Evolutionary conservation across 1,140 invertebrate genomes (phyloP).

Genomic region (Drosophila pruinosa): DNA sequence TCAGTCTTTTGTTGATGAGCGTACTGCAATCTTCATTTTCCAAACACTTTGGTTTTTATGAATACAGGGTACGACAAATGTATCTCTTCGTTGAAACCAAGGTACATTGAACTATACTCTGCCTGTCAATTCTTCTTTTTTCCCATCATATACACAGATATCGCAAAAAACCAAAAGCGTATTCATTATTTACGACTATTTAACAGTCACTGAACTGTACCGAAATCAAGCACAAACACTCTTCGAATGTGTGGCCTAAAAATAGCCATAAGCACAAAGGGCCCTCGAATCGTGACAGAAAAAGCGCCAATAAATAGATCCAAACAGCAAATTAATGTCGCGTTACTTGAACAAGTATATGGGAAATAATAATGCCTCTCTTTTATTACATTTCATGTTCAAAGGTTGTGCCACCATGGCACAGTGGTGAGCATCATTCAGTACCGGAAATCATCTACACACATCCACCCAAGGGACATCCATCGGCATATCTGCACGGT

Average conservation of each 20-base stretch:
- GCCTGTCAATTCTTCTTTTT: not conserved
- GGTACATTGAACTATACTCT: not conserved
- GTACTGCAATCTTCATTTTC: not conserved
- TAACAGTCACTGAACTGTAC: conserved; percentile 68
- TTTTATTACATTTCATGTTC: not conserved
- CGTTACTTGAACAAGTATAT: conserved; percentile 30
- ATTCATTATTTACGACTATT: conserved; percentile 68
- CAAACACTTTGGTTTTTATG: not conserved
- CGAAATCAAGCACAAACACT: conserved; percentile 22
- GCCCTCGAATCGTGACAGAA: conserved; percentile 17
- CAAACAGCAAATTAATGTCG: conserved; percentile 1
- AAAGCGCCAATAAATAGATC: conserved; percentile 16
- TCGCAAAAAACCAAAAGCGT: conserved; percentile 5
- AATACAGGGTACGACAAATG: not conserved
- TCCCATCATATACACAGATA: conserved; percentile 1
- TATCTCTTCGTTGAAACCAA: not conserved
- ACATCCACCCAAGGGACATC: conserved; percentile 78
- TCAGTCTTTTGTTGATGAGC: too few relatives aligned
- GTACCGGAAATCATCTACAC: conserved; percentile 78
- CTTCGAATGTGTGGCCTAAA: conserved; percentile 42
- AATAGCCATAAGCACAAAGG: conserved; percentile 52
- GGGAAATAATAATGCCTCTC: conserved; percentile 19
- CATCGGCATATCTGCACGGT: conserved; percentile 79
- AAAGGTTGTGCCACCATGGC: conserved; percentile 78
- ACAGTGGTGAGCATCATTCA: conserved; percentile 62